Percentiles rank a stretch among this genome's conserved stretches.
These are phyloP conservation scores for Gymnocephalus cernua DNA, from an alignment of 2,113 vertebrate genomes.

Conservation along the genomic window DNA sequence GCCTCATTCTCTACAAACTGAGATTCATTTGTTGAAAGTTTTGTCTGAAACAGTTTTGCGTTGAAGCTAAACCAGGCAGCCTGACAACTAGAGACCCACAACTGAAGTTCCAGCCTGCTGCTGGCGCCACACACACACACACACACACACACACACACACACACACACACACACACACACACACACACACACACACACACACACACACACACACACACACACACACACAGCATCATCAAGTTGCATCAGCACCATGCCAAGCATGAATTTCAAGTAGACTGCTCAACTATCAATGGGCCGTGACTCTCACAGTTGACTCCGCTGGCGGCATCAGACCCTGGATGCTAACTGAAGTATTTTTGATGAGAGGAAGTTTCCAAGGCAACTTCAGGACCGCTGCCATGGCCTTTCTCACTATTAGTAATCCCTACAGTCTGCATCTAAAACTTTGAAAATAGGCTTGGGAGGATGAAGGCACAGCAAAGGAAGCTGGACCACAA, in stretches of 20 bases:
- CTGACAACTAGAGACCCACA: conserved; percentile 26
- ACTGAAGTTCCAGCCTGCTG: conserved; percentile 27
- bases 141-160: no score
- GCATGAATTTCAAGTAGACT: conserved; percentile 65
- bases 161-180: not conserved
- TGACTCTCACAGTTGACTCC: conserved; percentile 59
- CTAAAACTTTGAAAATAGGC: conserved; percentile 4
- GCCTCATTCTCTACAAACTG: not conserved
- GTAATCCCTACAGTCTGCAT: not conserved
- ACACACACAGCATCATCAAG: conserved; percentile 34
- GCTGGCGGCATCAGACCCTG: conserved; percentile 20
- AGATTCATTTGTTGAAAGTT: conserved; percentile 24
- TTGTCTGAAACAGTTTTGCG: conserved; percentile 9
- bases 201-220: not conserved
- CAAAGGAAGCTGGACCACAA: not conserved
- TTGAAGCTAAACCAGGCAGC: conserved; percentile 27
- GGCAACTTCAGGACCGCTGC: conserved; percentile 12
- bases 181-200: not conserved
- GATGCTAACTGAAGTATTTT: conserved; percentile 48
- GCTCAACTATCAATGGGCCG: conserved; percentile 50
- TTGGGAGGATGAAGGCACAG: not conserved
- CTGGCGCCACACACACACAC: no score
- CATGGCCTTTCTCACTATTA: not conserved
- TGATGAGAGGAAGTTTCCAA: conserved; percentile 36
- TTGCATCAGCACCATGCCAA: conserved; percentile 67